Conservation (phyloP, 2,797 vertebrate species). For the Sebastes oblongus region DNA sequence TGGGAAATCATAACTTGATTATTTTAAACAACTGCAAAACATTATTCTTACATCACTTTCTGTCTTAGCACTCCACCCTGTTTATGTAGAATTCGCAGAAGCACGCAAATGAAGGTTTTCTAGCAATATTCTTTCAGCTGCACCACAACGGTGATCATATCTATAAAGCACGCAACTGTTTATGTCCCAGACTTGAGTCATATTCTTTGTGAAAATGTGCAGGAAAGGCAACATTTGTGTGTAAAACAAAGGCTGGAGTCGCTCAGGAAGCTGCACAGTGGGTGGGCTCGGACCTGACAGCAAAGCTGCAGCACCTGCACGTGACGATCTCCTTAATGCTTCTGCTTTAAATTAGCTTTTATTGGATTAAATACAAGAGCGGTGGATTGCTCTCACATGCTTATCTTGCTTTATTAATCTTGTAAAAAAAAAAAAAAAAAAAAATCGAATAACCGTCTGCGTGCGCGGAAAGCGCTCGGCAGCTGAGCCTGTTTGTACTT, state of each 20-base stretch:
- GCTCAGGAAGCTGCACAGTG: conserved; percentile 63
- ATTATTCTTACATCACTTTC: conserved; percentile 37
- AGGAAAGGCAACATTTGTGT: conserved; percentile 34
- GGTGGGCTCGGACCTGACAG: conserved; percentile 68
- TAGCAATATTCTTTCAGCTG: conserved; percentile 1
- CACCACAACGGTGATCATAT: conserved; percentile 13
- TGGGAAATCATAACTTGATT: conserved; percentile 29
- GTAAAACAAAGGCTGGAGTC: conserved; percentile 41
- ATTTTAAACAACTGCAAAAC: not conserved
- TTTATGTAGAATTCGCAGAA: conserved; percentile 13
- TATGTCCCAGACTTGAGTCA: conserved; percentile 41
- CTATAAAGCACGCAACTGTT: not conserved
- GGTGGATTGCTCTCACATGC: conserved; percentile 69
- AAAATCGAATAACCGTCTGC: not conserved
- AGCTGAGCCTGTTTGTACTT: conserved; percentile 66
- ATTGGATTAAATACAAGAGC: conserved; percentile 62
- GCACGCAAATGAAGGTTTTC: conserved; percentile 9
- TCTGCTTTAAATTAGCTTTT: conserved; percentile 71
- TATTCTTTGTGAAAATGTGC: conserved; percentile 19
- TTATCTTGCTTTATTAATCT: conserved; percentile 74
- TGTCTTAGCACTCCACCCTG: conserved; percentile 28
- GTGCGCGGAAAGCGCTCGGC: conserved; percentile 22
- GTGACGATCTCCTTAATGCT: conserved; percentile 52
- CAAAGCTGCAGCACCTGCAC: conserved; percentile 58
- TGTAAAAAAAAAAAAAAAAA: not conserved